Evolutionary conservation across 2,113 vertebrate genomes (phyloP), one percentile per base, ranked within the genome.

Genomic region (Cebidichthys violaceus): DNA sequence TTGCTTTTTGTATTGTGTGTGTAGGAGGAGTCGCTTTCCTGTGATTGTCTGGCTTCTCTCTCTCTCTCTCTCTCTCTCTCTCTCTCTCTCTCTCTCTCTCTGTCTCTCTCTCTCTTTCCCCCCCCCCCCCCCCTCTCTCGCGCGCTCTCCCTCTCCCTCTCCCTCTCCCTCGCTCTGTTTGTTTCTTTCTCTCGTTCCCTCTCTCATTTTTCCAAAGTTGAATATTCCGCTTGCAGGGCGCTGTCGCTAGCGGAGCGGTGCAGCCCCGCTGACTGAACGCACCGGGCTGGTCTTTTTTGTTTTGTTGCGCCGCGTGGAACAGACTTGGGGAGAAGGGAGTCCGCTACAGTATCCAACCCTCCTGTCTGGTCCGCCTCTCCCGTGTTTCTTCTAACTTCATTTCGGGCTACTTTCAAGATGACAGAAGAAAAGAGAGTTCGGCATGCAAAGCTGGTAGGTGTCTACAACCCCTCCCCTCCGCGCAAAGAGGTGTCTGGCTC

Each of bases 381-480:
- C 3, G 59, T 72, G 39, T 88, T 84, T 81, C 71, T 86, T 75
- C 39, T 45, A 70, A 91, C 77, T 94, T 90, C 54, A 77, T 88
- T 79, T 75, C 78, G 64, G 86, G 66, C 86, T 84, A 79, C 81
- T 80, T 90, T 89, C 95, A 96, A 94, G 92, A 96, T 96, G 95
- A 93, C 94, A 93, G 91, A 90, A 86, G 92, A 94, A 84, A 89
- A 90, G 89, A 89, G 81, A 77, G 84, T 71, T 89, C 86, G 93
- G 90, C 92, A 90, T 81, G 84, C 90, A 93, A 92, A 94, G 95
- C 95, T 95, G 95, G 95, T 96, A 95, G 88, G 95, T 95, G 89
- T 88, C 92, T 89, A 74, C 60, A 77, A 68, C 77, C 88, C 71
- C 69, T 52, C 89, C 77, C 69, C 77, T 70, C 35, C 17, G 70